A percentile compares a stretch with the other conserved stretches of the same genome.
Evolutionary conservation across 1,140 invertebrate genomes (phyloP).

Genomic region (Asobara japonica): DNA sequence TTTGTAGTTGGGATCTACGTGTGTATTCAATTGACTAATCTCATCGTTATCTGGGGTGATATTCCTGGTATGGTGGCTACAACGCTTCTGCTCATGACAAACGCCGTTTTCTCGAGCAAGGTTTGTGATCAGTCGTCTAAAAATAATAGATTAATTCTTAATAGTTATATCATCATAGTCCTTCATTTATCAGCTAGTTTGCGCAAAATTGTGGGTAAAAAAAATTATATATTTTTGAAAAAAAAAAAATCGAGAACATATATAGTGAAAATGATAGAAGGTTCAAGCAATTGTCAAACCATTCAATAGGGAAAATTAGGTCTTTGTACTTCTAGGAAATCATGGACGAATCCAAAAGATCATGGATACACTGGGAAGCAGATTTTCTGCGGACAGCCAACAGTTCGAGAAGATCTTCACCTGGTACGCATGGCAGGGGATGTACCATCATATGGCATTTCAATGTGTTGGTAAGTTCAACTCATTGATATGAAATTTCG

Average conservation of each 20-base stretch:
- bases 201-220: no score
- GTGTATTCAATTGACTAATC: slow-evolving; percentile 37
- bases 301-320: slow-evolving; percentile 11
- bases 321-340: slow-evolving; percentile 37
- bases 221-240: no score
- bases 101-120: slow-evolving; percentile 47
- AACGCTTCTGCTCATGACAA: slow-evolving; percentile 47
- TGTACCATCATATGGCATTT: slow-evolving; percentile 47
- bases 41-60: slow-evolving; percentile 41
- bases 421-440: slow-evolving; percentile 46
- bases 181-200: no score
- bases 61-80: slow-evolving; percentile 39
- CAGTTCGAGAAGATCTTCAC: slow-evolving; percentile 38
- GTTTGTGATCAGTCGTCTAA: slow-evolving; percentile 27
- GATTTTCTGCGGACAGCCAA: slow-evolving; percentile 39
- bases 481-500: no score
- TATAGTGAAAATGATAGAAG: neutral
- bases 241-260: neutral
- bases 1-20: slow-evolving; percentile 44
- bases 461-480: slow-evolving; percentile 49
- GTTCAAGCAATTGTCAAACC: no score
- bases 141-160: neutral
- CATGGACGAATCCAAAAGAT: slow-evolving; percentile 43
- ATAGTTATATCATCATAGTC: no score
- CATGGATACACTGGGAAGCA: slow-evolving; percentile 33